Conservation (phyloP, 2,797 vertebrate genomes). For the Octomys mimax region DNA sequence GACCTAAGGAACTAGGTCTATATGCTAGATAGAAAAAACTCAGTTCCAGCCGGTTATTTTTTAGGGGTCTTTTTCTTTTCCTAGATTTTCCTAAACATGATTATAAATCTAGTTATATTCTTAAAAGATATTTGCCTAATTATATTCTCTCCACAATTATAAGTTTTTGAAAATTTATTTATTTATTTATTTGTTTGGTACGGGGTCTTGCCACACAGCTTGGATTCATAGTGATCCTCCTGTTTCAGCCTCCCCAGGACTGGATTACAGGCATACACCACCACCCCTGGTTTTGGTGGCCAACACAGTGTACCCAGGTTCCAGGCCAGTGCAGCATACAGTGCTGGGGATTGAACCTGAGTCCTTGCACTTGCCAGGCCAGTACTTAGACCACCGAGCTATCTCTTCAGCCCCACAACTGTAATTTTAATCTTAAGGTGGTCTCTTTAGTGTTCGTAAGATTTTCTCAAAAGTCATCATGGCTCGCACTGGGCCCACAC, state of each 20-base stretch:
- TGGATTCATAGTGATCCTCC: no score
- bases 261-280: no score
- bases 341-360: no score
- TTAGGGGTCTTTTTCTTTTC: neutral
- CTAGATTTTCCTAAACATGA: neutral
- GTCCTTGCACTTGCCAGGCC: no score
- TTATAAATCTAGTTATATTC: neutral
- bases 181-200: no score
- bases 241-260: no score
- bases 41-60: neutral
- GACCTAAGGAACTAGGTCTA: neutral
- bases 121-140: neutral
- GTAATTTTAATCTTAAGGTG: neutral
- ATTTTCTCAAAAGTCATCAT: neutral
- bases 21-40: neutral
- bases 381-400: no score
- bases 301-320: no score
- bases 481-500: neutral
- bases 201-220: no score
- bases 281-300: no score
- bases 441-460: neutral
- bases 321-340: no score
- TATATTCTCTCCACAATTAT: neutral
- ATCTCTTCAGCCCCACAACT: neutral
- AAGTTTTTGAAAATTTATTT: neutral